phyloP scores from a whole-genome alignment of 2,113 vertebrate species.

The Sprattus sprattus region DNA sequence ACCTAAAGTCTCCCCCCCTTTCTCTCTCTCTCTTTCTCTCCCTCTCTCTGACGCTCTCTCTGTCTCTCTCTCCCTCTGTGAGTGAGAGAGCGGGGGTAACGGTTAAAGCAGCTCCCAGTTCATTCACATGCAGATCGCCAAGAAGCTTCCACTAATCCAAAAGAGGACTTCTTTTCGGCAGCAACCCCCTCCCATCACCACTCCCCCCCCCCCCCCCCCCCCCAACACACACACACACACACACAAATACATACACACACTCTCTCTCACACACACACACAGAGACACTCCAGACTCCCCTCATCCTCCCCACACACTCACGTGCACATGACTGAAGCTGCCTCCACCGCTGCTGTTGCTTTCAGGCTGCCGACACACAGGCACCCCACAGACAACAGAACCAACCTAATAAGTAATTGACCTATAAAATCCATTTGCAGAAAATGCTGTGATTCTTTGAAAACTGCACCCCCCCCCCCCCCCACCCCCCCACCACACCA shows the following conservation, averaged over 20 bases:
- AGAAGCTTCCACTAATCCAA: constrained; percentile 73
- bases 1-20: not conserved
- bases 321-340: constrained; percentile 49
- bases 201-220: constrained; percentile 11
- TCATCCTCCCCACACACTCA: constrained; percentile 32
- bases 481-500: not conserved
- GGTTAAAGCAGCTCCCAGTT: constrained; percentile 62
- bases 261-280: not conserved
- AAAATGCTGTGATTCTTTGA: constrained; percentile 35
- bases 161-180: constrained; percentile 51
- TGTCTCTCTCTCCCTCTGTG: constrained; percentile 40
- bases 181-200: constrained; percentile 22
- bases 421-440: constrained; percentile 48
- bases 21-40: constrained; percentile 13
- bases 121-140: constrained; percentile 77
- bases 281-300: not conserved
- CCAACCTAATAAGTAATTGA: constrained; percentile 44
- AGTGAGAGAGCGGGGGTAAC: constrained; percentile 48
- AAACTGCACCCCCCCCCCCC: not conserved
- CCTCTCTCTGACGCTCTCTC: constrained; percentile 36
- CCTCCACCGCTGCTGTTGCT: not conserved
- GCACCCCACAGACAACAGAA: constrained; percentile 23
- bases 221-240: constrained; percentile 8
- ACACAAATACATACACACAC: not conserved
- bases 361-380: not conserved